Evolutionary conservation across 2,797 vertebrate species (phyloP).

Genomic region (Eptatretus atami): DNA sequence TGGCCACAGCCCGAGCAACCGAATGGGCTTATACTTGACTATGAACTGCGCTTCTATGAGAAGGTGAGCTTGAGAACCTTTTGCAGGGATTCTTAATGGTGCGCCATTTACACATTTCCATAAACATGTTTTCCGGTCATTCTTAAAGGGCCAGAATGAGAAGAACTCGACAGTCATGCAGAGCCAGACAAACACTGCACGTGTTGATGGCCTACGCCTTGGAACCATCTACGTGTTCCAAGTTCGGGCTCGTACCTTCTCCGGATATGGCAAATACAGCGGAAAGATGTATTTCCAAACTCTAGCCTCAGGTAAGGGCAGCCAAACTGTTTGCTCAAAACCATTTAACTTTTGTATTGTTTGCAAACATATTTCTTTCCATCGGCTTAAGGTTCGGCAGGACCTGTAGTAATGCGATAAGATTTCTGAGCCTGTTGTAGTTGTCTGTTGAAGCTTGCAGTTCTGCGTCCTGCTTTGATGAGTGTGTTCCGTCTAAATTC

Average conservation of each 20-base stretch:
- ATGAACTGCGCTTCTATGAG: slow-evolving; percentile 65
- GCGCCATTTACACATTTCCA: background rate
- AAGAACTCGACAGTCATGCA: slow-evolving; percentile 45
- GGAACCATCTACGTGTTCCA: slow-evolving; percentile 83
- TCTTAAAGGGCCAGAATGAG: slow-evolving; percentile 36
- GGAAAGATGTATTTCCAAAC: slow-evolving; percentile 98
- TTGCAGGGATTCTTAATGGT: too few relatives aligned
- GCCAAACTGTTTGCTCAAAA: background rate
- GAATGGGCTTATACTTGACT: slow-evolving; percentile 74
- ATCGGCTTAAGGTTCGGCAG: too few relatives aligned
- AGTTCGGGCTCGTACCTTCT: slow-evolving; percentile 68
- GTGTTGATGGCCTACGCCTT: slow-evolving; percentile 36
- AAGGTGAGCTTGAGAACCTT: slow-evolving; percentile 24
- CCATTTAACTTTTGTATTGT: too few relatives aligned
- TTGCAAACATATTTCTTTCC: too few relatives aligned
- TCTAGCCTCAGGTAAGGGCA: slow-evolving; percentile 61
- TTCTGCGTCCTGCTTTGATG: too few relatives aligned
- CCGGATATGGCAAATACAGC: slow-evolving; percentile 65
- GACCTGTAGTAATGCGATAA: too few relatives aligned
- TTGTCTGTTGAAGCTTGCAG: too few relatives aligned
- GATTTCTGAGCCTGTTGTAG: too few relatives aligned
- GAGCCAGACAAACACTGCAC: slow-evolving; percentile 59
- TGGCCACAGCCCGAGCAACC: slow-evolving; percentile 89
- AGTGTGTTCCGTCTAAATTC: too few relatives aligned
- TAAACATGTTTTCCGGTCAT: background rate